Conservation (phyloP, 2,797 vertebrate species). For the Brotula barbata region DNA sequence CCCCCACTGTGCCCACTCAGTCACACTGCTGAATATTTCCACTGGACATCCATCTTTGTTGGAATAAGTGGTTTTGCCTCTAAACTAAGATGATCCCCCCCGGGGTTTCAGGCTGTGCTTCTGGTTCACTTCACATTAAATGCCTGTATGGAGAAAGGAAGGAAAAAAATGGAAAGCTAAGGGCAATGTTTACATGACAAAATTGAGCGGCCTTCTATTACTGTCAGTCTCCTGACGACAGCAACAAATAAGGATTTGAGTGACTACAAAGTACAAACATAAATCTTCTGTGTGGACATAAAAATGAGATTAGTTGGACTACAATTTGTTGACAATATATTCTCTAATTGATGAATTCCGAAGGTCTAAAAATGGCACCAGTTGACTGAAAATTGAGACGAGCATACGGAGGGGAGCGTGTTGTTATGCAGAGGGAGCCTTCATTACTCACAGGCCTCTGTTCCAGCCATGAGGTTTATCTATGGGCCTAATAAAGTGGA, state of each 20-base stretch:
- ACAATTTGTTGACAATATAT: slow-evolving; percentile 20
- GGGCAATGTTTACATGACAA: slow-evolving; percentile 8
- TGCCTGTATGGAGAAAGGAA: slow-evolving; percentile 14
- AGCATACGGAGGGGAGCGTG: slow-evolving; percentile 62
- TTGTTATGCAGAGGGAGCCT: slow-evolving; percentile 65
- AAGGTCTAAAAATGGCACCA: slow-evolving; percentile 36
- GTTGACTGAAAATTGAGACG: slow-evolving; percentile 42
- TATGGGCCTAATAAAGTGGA: slow-evolving; percentile 77
- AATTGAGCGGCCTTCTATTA: slow-evolving; percentile 41
- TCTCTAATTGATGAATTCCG: slow-evolving; percentile 18
- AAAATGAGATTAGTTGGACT: neutral
- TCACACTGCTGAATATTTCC: neutral
- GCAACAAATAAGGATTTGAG: neutral
- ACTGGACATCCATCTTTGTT: too few relatives aligned
- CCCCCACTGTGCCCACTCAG: too few relatives aligned
- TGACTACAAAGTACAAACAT: neutral
- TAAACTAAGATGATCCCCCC: slow-evolving; percentile 12
- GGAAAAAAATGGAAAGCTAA: slow-evolving; percentile 1
- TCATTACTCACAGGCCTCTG: slow-evolving; percentile 70
- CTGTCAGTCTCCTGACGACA: slow-evolving; percentile 26
- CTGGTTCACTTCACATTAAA: slow-evolving; percentile 44
- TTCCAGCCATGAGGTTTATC: slow-evolving; percentile 71
- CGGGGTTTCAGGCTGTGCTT: slow-evolving; percentile 18
- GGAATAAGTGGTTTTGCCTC: slow-evolving; percentile 9
- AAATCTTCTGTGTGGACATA: slow-evolving; percentile 1